Percentiles rank a stretch among this genome's conserved stretches.
Conservation (phyloP, 2,888 invertebrate species). For the Oxystoma pomonae region DNA sequence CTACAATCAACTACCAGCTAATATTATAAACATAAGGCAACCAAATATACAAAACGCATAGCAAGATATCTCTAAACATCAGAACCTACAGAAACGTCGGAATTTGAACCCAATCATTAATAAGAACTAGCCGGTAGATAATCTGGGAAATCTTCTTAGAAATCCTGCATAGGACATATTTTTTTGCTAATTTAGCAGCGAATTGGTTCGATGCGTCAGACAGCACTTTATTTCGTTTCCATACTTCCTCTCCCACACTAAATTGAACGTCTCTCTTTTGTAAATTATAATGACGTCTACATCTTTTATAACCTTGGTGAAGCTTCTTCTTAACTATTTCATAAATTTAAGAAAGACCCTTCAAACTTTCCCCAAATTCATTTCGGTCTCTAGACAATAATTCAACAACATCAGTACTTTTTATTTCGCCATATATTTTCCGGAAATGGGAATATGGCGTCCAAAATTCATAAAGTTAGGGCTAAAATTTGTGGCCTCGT, state of each 20-base stretch:
- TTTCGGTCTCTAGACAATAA: not conserved
- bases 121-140: too few relatives aligned
- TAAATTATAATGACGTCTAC: conserved; percentile 18
- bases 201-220: conserved; percentile 15
- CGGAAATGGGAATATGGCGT: too few relatives aligned
- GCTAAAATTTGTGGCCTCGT: conserved; percentile 31
- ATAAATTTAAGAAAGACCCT: conserved; percentile 6
- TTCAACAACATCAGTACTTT: conserved; percentile 7
- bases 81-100: conserved; percentile 15
- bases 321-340: conserved; percentile 8
- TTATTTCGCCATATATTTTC: too few relatives aligned
- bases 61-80: not conserved
- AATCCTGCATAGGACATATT: conserved; percentile 10
- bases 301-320: conserved; percentile 13
- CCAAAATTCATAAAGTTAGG: too few relatives aligned
- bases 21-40: too few relatives aligned
- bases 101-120: conserved; percentile 15
- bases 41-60: not conserved
- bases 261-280: conserved; percentile 12
- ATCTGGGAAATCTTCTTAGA: too few relatives aligned
- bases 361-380: not conserved
- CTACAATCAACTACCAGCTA: too few relatives aligned
- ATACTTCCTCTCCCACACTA: conserved; percentile 15
- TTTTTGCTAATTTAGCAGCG: conserved; percentile 17
- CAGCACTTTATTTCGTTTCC: conserved; percentile 19